These are phyloP conservation scores for Celastrina argiolus DNA, from an alignment of 2,888 invertebrate species.

Conservation along the genomic window DNA sequence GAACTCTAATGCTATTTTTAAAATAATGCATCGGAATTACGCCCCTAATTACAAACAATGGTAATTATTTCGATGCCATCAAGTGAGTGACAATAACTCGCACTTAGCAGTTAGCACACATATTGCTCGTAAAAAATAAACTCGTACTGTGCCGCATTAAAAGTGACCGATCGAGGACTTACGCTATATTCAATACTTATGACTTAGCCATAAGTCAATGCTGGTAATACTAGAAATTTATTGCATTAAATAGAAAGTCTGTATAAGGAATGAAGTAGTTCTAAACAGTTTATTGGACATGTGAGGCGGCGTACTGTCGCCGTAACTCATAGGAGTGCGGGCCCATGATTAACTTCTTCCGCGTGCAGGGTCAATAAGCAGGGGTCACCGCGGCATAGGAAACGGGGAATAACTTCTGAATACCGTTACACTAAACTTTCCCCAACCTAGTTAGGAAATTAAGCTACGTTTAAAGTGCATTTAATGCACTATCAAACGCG, in stretches of 20 bases:
- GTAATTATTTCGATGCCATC: no score
- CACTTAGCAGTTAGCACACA: no score
- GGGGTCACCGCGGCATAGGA: conserved; percentile 47
- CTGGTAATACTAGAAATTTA: conserved; percentile 14
- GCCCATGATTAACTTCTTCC: conserved; percentile 69
- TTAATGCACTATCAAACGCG: background rate
- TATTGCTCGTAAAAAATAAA: background rate
- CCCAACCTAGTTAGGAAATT: conserved; percentile 26
- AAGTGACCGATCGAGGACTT: background rate
- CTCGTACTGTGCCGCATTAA: background rate
- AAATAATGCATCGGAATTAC: no score
- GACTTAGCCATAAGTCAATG: background rate
- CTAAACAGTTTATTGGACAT: conserved; percentile 25
- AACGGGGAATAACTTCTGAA: conserved; percentile 28
- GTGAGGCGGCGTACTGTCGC: conserved; percentile 39
- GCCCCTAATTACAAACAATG: no score
- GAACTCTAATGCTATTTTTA: no score
- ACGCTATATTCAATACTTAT: background rate
- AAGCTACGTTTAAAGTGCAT: conserved; percentile 17
- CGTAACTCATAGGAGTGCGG: conserved; percentile 47
- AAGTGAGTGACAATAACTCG: no score
- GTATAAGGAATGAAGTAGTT: background rate
- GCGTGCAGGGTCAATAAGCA: conserved; percentile 63
- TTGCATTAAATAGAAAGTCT: conserved; percentile 21
- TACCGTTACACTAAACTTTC: conserved; percentile 32